Conservation (phyloP, 1,140 invertebrate species). For the Conopomorpha cramerella region DNA sequence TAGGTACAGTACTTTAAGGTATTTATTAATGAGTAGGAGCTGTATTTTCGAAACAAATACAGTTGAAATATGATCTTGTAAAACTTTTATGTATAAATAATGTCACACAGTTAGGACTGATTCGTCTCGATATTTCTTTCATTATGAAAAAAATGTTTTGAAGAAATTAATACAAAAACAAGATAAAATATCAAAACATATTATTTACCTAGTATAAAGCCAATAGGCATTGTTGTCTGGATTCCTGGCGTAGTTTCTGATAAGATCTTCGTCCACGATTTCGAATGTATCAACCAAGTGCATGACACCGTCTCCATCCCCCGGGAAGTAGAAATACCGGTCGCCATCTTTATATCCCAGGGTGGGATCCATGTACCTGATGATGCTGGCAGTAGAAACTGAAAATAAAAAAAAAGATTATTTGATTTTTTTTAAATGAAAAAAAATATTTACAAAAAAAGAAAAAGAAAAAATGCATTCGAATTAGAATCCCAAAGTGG, state of each 20-base stretch:
- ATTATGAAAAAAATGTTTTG: neutral
- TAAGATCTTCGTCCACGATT: neutral
- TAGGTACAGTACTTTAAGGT: neutral
- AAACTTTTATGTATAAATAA: neutral
- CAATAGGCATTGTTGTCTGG: neutral
- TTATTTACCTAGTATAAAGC: neutral
- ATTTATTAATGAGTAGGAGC: neutral
- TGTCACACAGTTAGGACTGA: no score
- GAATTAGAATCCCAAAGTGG: no score
- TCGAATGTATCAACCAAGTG: neutral
- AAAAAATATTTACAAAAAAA: no score
- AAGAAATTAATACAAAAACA: neutral
- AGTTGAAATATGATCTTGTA: neutral
- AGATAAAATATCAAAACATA: neutral
- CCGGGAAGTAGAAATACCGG: neutral
- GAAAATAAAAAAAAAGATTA: no score
- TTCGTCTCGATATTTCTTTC: neutral
- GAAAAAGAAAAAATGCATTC: no score
- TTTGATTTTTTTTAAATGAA: no score
- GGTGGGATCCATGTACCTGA: no score
- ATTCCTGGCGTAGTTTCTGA: neutral
- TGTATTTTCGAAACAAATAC: neutral
- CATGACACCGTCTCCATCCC: neutral
- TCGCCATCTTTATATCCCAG: neutral
- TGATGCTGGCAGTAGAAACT: no score